A percentile compares a stretch with the other conserved stretches of the same genome.
These are phyloP conservation scores for Marmota monax DNA, from an alignment of 2,113 vertebrate genomes.

Conservation along the genomic window DNA sequence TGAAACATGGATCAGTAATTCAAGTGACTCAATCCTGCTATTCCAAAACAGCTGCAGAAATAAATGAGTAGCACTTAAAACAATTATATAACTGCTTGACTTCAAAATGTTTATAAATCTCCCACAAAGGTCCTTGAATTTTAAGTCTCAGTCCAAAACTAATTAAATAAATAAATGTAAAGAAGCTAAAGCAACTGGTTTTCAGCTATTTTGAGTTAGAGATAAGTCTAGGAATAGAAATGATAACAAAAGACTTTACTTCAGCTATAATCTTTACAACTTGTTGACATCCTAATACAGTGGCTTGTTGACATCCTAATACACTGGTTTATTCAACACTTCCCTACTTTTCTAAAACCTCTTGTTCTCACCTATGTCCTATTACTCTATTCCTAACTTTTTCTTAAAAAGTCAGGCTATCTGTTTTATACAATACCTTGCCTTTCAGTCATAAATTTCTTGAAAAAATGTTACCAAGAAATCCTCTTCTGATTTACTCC, in stretches of 20 bases:
- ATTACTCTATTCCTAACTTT: background rate
- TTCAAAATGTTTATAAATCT: constrained; percentile 57
- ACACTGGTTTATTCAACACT: background rate
- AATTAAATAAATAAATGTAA: constrained; percentile 43
- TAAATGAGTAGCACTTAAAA: background rate
- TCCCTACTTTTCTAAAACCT: background rate
- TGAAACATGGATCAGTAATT: constrained; percentile 30
- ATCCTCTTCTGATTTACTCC: background rate
- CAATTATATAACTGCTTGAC: constrained; percentile 17
- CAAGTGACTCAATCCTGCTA: background rate
- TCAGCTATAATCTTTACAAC: background rate
- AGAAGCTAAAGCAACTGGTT: background rate
- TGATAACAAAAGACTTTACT: constrained; percentile 28
- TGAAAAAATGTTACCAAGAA: constrained; percentile 42
- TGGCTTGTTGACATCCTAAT: background rate
- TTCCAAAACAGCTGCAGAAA: constrained; percentile 45
- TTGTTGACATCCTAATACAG: constrained; percentile 8
- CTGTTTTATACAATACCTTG: background rate
- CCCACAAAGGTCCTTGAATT: constrained; percentile 12
- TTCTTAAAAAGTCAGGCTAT: background rate
- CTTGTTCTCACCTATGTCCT: background rate
- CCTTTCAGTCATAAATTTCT: constrained; percentile 29
- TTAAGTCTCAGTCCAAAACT: constrained; percentile 19
- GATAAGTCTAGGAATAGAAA: background rate
- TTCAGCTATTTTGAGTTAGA: constrained; percentile 50